Evolutionary conservation across 2,113 vertebrate genomes (phyloP).

Genomic region (Cyanistes caeruleus): DNA sequence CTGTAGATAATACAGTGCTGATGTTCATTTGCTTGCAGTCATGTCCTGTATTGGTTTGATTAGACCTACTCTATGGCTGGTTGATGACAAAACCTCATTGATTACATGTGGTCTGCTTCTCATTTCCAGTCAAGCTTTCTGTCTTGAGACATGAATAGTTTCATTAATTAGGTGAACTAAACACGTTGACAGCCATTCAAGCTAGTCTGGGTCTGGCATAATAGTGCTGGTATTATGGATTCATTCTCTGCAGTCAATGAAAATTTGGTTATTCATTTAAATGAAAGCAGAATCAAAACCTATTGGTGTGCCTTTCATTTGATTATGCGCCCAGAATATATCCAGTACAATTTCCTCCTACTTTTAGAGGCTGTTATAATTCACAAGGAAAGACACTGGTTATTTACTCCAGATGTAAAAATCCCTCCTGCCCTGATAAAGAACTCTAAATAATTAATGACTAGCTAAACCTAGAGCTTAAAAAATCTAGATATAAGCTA

Average conservation of each 20-base stretch:
- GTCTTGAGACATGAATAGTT: conserved; percentile 37
- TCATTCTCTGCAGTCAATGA: background rate
- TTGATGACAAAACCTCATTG: conserved; percentile 43
- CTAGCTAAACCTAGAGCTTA: background rate
- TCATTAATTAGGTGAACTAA: conserved; percentile 56
- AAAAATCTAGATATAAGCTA: background rate
- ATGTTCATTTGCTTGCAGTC: conserved; percentile 7
- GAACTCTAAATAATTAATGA: background rate
- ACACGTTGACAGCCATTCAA: background rate
- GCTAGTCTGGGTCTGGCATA: background rate
- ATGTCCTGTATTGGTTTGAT: conserved; percentile 18
- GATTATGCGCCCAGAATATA: conserved; percentile 11
- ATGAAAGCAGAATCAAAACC: conserved; percentile 43
- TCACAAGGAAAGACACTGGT: background rate
- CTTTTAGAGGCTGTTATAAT: background rate
- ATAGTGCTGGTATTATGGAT: conserved; percentile 11
- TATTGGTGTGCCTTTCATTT: conserved; percentile 22
- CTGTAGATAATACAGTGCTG: background rate
- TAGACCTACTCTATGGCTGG: background rate
- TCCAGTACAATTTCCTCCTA: background rate
- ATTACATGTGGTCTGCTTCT: conserved; percentile 47
- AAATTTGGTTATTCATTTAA: conserved; percentile 47
- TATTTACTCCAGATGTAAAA: conserved; percentile 6
- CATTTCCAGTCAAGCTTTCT: conserved; percentile 42
- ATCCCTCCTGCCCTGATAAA: background rate